A percentile compares a stretch with the other conserved stretches of the same genome.
phyloP scores from a whole-genome alignment of 2,797 vertebrate genomes.

The Danio albolineatus region DNA sequence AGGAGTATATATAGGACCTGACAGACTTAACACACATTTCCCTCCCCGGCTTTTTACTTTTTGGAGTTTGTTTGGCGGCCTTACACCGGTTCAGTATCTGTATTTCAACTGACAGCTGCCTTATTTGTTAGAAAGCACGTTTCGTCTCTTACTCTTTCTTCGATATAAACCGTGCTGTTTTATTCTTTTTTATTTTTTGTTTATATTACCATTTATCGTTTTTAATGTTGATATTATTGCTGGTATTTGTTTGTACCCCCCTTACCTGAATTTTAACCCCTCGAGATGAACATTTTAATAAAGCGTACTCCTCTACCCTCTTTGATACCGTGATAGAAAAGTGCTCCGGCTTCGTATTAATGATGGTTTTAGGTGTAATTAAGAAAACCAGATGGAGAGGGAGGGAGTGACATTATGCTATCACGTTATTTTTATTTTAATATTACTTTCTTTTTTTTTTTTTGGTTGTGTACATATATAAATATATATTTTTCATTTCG shows the following conservation, averaged over 20 bases:
- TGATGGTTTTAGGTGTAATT: constrained; percentile 63
- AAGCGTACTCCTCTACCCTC: constrained; percentile 35
- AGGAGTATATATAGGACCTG: constrained; percentile 14
- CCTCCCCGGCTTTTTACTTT: background rate
- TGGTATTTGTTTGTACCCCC: constrained; percentile 64
- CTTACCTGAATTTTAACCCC: constrained; percentile 52
- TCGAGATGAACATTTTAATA: constrained; percentile 49
- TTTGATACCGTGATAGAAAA: constrained; percentile 31
- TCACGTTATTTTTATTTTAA: constrained; percentile 59
- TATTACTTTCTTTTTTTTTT: constrained; percentile 61
- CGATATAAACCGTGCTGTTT: constrained; percentile 63
- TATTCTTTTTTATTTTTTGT: constrained; percentile 59
- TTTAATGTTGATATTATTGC: constrained; percentile 76
- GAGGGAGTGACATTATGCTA: constrained; percentile 64
- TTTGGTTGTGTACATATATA: constrained; percentile 68
- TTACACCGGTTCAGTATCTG: constrained; percentile 54
- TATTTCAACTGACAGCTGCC: constrained; percentile 55
- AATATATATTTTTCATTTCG: constrained; percentile 70
- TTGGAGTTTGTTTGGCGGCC: constrained; percentile 16
- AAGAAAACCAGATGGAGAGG: constrained; percentile 55
- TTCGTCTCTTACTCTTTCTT: constrained; percentile 71
- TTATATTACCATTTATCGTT: constrained; percentile 67
- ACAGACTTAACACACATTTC: background rate
- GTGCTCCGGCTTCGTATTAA: constrained; percentile 48
- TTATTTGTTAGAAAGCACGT: constrained; percentile 58